Base-by-base conservation (phyloP, 1,140 invertebrate species). In the Thaumetopoea pityocampa region DNA sequence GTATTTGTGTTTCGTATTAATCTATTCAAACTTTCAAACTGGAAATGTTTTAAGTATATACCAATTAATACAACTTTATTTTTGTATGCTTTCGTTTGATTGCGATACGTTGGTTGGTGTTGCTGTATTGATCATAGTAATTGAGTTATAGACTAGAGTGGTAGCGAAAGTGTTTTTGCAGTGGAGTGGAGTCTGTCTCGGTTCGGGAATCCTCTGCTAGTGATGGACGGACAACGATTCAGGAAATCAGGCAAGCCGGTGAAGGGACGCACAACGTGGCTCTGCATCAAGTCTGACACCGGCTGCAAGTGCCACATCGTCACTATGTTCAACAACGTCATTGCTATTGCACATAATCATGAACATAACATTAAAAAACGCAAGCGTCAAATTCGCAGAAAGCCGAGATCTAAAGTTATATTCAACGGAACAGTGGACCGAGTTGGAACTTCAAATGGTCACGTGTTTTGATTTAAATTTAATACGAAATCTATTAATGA, bases 261-360 rank as follows among this genome's bases (percentile, higher is more conserved):
- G 4, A 49, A 45, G 7, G 47, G 32, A 16, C 37, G 55, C 6
- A 33, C 30, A n/a, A 68, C 55, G 0, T 81, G 77, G 73, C 47
- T 67, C 3, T 81, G 77, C 43, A 81, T 78, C 29, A 78, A 78
- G 42, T 81, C 77, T 0, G 77, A 81, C 50, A 50, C 43, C 4
- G 77, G 77, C 27, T 81, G 77, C 49, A 57, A 24, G 9, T 67
- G 67, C 16, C 67, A 67, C 26, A 65, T 48, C 8, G 47, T 76
- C 29, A 78, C 77, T 0, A 19, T 54, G 4, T 18, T 38, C 43
- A 47, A 59, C 12, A 23, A 36, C 11, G 34, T 80, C 12, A 15
- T 72, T 1, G 48, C 40, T 5, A 42, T 66, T 8, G 64, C 53
- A 0, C 20, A 66, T 30, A 2, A 33, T 0, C 76, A 80, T 30